Evolutionary conservation across 2,113 vertebrate genomes (phyloP).

Genomic region (Pseudorectes ferrugineus): DNA sequence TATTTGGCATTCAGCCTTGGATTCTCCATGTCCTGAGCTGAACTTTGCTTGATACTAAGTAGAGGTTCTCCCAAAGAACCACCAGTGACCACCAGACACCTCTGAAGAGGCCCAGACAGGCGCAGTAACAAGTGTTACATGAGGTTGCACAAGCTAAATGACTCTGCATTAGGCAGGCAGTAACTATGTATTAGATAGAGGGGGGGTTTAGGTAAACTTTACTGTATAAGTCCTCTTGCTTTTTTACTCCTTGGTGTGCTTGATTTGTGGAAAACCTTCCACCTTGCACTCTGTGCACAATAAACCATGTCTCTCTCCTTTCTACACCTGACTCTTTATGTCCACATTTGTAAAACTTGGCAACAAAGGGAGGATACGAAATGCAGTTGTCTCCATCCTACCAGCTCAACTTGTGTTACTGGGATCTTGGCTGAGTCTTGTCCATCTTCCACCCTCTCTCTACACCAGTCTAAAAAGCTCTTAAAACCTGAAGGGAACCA

Average conservation of each 20-base stretch:
- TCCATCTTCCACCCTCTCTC: neutral
- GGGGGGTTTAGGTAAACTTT: neutral
- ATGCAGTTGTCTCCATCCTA: neutral
- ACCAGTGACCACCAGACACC: neutral
- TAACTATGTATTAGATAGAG: neutral
- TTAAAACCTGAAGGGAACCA: neutral
- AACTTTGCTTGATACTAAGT: neutral
- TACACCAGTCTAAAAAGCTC: neutral
- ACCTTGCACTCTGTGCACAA: neutral
- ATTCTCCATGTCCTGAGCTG: neutral
- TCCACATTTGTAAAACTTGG: neutral
- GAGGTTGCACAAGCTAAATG: neutral
- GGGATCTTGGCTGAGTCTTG: neutral
- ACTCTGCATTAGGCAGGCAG: neutral
- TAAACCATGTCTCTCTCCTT: neutral
- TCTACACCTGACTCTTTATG: neutral
- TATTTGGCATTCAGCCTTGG: neutral
- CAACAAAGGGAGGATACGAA: neutral
- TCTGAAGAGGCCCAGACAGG: neutral
- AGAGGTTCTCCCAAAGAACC: neutral
- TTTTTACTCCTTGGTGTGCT: neutral
- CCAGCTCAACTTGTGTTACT: neutral
- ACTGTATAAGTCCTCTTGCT: neutral
- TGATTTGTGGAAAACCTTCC: neutral
- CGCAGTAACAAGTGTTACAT: neutral